phyloP scores from a whole-genome alignment of 1,140 invertebrate species.

The Aphaenogaster ashmeadi region DNA sequence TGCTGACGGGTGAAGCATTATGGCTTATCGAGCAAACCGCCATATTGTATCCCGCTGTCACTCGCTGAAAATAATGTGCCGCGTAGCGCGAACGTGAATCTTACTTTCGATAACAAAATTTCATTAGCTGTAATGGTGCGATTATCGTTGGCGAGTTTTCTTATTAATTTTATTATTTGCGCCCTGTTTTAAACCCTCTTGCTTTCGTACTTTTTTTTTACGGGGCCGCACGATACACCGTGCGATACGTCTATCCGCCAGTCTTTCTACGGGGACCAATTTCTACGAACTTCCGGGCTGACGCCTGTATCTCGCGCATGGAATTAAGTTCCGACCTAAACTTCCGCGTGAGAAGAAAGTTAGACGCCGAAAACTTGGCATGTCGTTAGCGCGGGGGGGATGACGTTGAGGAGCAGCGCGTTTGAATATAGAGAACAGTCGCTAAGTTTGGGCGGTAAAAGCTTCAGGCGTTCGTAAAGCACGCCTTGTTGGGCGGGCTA shows the following conservation, averaged over 20 bases:
- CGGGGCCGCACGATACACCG: background rate
- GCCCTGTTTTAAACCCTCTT: background rate
- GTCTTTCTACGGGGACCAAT: constrained; percentile 48
- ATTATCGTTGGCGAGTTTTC: background rate
- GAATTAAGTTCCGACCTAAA: constrained; percentile 60
- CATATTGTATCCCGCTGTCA: constrained; percentile 47
- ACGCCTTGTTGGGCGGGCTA: background rate
- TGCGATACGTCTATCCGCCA: constrained; percentile 21
- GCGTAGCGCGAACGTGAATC: background rate
- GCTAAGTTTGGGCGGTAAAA: constrained; percentile 48
- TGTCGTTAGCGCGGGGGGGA: constrained; percentile 46
- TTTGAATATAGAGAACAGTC: constrained; percentile 47
- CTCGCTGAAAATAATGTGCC: constrained; percentile 13
- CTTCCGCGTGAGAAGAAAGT: constrained; percentile 53
- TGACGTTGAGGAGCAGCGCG: constrained; percentile 32
- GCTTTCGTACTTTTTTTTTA: background rate
- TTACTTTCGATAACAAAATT: constrained; percentile 34
- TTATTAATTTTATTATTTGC: background rate
- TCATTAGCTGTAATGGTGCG: constrained; percentile 25
- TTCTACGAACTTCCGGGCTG: constrained; percentile 51
- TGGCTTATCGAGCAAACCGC: constrained; percentile 52
- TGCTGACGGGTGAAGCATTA: constrained; percentile 45
- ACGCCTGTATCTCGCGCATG: constrained; percentile 57
- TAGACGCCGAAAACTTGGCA: constrained; percentile 60
- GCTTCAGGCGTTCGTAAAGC: constrained; percentile 6